Evolutionary conservation across 2,888 invertebrate genomes (phyloP).

Genomic region (Nemoura dubitans): DNA sequence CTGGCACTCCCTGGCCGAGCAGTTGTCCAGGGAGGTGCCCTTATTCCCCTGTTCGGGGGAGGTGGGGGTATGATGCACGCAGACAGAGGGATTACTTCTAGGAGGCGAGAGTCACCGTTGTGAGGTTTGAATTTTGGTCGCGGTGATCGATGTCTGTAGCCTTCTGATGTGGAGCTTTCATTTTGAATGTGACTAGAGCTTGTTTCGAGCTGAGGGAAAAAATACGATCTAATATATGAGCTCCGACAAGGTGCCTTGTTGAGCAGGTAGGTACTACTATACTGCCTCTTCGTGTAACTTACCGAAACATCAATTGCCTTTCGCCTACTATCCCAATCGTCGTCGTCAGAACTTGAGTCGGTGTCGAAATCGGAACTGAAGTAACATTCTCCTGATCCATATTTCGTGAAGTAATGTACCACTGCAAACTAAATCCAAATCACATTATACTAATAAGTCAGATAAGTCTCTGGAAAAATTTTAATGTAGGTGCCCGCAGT

Average conservation of each 20-base stretch:
- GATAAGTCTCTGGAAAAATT: too few relatives aligned
- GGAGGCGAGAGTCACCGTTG: slow-evolving; percentile 55
- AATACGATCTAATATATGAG: not conserved
- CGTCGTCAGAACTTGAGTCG: slow-evolving; percentile 66
- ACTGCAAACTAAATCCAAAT: slow-evolving; percentile 70
- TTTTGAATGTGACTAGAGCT: not conserved
- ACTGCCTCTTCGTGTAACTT: not conserved
- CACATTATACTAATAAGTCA: slow-evolving; percentile 9
- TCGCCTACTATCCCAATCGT: slow-evolving; percentile 56
- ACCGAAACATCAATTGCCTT: not conserved
- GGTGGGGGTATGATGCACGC: slow-evolving; percentile 64
- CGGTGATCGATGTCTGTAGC: slow-evolving; percentile 49
- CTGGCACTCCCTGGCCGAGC: not conserved
- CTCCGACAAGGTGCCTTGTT: too few relatives aligned
- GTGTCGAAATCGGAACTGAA: slow-evolving; percentile 72
- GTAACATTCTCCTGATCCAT: slow-evolving; percentile 81
- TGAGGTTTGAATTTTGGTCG: slow-evolving; percentile 52
- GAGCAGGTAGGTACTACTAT: too few relatives aligned
- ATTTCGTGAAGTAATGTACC: slow-evolving; percentile 88
- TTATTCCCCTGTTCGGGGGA: slow-evolving; percentile 58
- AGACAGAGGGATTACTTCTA: slow-evolving; percentile 72
- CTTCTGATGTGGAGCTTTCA: not conserved
- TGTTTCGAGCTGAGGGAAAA: not conserved
- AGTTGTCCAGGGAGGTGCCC: slow-evolving; percentile 21
- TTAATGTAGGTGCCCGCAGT: too few relatives aligned